Base-by-base conservation (phyloP, 2,797 vertebrate genomes). In the Echiichthys vipera region DNA sequence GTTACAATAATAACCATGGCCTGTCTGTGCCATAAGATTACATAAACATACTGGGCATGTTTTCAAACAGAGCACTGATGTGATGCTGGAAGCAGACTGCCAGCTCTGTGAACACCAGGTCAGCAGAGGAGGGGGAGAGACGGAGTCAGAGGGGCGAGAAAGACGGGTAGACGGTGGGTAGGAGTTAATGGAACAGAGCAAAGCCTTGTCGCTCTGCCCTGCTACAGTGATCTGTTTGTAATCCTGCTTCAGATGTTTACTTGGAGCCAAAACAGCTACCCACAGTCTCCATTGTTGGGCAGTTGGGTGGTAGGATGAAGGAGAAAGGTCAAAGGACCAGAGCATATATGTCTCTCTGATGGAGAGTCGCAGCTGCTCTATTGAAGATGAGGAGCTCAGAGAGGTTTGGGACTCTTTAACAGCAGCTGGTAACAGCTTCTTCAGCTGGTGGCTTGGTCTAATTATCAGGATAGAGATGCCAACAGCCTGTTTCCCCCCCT, bases 401-500 rank as follows among this genome's bases (percentile, higher is more conserved):
- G 80, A 78, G 84, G 80, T 85, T 77, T 50, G 81, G 71, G 66
- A 62, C 74, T 62, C 76, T 78, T 64, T 63, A 67, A 80, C 84
- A 82, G 86, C 91, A 93, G 92, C 92, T 92, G 92, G 68, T 78
- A 74, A 62, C 83, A 57, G 81, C 87, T 89, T 78, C 84, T 89
- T 87, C 87, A 76, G 89, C 92, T 92, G 90, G 90, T 93, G 91
- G 87, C 83, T 70, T 55, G 84, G 89, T 75, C 84, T 89, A 89
- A 93, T 92, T 87, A 87, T 81, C 80, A 64, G 75, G 68, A 54
- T 64, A 51, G 74, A 74, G 68, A 75, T 79, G 86, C 87, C 90
- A 91, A 80, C 47, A 84, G 67, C 74, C 59, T 42, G 62, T 72
- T 75, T 78, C 68, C 62, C 54, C 62, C 53, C n/a, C 75, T 83